These are phyloP conservation scores for Therioaphis trifolii DNA, from an alignment of 2,888 invertebrate genomes.

Conservation along the genomic window DNA sequence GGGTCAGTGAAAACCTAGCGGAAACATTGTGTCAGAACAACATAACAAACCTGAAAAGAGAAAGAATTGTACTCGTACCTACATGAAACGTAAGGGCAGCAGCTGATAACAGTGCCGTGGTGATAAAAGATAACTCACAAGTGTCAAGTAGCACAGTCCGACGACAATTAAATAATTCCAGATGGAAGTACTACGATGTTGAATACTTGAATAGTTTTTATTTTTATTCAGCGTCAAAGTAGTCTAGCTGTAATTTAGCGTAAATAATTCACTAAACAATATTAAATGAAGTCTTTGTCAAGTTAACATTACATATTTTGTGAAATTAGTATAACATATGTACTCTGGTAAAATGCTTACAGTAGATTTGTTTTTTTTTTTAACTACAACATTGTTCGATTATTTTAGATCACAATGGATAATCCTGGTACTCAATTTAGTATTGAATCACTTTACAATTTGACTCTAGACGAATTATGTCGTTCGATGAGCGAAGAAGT, in stretches of 20 bases:
- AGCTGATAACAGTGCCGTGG: constrained; percentile 2
- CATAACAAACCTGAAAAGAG: no score
- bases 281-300: constrained; percentile 6
- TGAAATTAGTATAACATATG: not conserved
- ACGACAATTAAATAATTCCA: constrained; percentile 10
- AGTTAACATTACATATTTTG: not conserved
- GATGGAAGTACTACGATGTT: not conserved
- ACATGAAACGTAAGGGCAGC: no score
- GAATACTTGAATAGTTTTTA: not conserved
- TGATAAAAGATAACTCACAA: not conserved
- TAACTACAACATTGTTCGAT: not conserved
- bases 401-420: not conserved
- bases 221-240: not conserved
- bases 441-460: constrained; percentile 16
- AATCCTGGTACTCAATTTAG: not conserved
- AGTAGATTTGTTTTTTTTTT: not conserved
- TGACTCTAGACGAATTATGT: constrained; percentile 9
- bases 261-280: not conserved
- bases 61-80: no score
- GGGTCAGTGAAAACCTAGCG: no score
- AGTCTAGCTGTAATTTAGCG: not conserved
- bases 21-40: no score
- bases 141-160: not conserved
- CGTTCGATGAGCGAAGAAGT: not conserved
- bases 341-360: not conserved